Percentiles rank a stretch among this genome's conserved stretches.
Conservation (phyloP, 2,113 vertebrate species). For the Dromas ardeola region DNA sequence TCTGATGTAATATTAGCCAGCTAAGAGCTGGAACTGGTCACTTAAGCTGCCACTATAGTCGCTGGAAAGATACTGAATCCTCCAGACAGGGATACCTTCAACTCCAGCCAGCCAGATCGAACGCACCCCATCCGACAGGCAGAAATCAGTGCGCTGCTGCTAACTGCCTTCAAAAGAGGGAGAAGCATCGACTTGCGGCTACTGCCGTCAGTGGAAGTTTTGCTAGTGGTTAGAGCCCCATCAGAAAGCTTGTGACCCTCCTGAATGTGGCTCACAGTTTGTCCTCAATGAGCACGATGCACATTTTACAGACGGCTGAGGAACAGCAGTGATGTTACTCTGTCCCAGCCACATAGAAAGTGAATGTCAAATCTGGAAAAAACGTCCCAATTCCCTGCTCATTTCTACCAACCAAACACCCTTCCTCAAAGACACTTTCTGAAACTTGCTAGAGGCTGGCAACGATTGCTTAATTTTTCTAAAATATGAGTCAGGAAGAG, state of each 20-base stretch:
- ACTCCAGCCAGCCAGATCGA: background rate
- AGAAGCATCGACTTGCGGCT: rapidly evolving
- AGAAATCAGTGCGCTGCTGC: background rate
- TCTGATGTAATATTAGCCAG: background rate
- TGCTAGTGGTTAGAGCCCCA: background rate
- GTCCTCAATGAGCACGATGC: background rate
- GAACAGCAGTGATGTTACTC: background rate
- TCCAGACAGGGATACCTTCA: background rate
- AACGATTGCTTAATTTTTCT: background rate
- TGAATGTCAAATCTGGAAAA: background rate
- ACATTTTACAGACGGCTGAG: background rate
- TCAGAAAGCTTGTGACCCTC: background rate
- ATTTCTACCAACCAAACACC: background rate
- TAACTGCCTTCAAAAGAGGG: background rate
- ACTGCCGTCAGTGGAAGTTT: background rate
- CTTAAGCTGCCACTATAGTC: background rate
- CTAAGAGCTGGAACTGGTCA: background rate
- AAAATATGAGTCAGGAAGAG: background rate
- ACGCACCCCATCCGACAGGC: background rate
- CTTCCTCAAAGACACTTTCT: background rate
- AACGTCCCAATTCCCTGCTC: background rate
- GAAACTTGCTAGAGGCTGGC: background rate
- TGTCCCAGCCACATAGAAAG: background rate
- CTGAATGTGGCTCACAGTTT: background rate
- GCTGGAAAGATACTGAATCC: background rate